phyloP scores from a whole-genome alignment of 2,797 vertebrate genomes.

The Pogoniulus pusillus region DNA sequence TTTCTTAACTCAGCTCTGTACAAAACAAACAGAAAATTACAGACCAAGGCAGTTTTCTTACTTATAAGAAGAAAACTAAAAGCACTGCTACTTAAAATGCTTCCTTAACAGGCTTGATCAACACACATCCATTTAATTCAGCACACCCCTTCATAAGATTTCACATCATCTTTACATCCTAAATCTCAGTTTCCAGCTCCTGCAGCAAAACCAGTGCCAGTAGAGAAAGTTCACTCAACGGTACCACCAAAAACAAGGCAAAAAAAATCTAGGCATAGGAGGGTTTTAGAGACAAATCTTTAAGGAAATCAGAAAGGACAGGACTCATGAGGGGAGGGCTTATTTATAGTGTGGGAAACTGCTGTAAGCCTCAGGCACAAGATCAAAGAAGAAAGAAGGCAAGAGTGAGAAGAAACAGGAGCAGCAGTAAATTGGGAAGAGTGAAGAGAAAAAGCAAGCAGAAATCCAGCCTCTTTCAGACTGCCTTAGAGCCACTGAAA shows the following conservation, averaged over 20 bases:
- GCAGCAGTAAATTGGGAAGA: constrained; percentile 44
- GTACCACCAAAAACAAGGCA: neutral
- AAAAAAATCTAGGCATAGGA: neutral
- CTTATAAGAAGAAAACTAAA: neutral
- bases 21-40: neutral
- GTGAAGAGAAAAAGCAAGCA: constrained; percentile 29
- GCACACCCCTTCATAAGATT: neutral
- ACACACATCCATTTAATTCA: neutral
- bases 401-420: constrained; percentile 43
- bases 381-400: constrained; percentile 53
- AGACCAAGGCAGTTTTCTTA: neutral
- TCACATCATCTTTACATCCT: neutral
- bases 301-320: constrained; percentile 19
- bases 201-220: neutral
- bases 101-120: neutral
- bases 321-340: neutral
- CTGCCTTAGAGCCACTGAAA: neutral
- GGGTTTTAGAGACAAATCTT: neutral
- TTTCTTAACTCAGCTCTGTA: neutral
- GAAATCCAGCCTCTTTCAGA: constrained; percentile 21
- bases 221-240: neutral
- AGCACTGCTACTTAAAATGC: neutral
- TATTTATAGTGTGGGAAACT: constrained; percentile 49
- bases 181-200: neutral
- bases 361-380: constrained; percentile 40